phyloP scores from a whole-genome alignment of 2,797 vertebrate genomes.

The Sphenodon punctatus region DNA sequence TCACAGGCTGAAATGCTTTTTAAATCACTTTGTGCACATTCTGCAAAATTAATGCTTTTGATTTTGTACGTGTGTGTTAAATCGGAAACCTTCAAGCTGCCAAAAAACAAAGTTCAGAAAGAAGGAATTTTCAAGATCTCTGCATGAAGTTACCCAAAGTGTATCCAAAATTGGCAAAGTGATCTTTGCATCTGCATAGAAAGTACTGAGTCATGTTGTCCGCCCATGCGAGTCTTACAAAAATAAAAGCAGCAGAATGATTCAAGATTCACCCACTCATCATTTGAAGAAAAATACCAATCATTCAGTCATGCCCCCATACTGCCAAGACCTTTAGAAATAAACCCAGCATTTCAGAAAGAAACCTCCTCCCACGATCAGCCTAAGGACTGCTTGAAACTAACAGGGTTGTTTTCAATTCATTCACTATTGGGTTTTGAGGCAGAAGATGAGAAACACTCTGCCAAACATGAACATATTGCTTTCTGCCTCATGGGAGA shows the following conservation, averaged over 20 bases:
- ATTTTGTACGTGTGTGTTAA: constrained; percentile 1
- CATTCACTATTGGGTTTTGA: neutral
- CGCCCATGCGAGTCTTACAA: constrained; percentile 73
- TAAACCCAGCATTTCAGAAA: constrained; percentile 51
- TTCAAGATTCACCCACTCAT: constrained; percentile 76
- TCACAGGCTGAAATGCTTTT: neutral
- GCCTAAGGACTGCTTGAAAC: constrained; percentile 24
- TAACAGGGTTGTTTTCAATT: neutral
- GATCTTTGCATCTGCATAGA: constrained; percentile 71
- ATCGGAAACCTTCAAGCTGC: constrained; percentile 3
- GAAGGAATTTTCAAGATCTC: constrained; percentile 55
- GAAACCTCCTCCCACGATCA: constrained; percentile 48
- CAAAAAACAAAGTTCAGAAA: constrained; percentile 44
- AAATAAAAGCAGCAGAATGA: constrained; percentile 77
- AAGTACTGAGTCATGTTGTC: constrained; percentile 80
- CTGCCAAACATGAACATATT: neutral
- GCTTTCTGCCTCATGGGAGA: neutral
- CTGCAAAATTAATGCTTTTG: neutral
- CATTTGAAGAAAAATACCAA: constrained; percentile 75
- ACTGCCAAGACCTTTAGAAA: constrained; percentile 67
- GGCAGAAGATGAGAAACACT: neutral
- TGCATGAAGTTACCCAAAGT: constrained; percentile 61
- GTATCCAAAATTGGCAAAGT: constrained; percentile 69
- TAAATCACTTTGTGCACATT: neutral
- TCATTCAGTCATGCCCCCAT: constrained; percentile 64